Percentiles rank a stretch among this genome's conserved stretches.
Conservation (phyloP, 2,113 vertebrate species). For the Electrona antarctica region DNA sequence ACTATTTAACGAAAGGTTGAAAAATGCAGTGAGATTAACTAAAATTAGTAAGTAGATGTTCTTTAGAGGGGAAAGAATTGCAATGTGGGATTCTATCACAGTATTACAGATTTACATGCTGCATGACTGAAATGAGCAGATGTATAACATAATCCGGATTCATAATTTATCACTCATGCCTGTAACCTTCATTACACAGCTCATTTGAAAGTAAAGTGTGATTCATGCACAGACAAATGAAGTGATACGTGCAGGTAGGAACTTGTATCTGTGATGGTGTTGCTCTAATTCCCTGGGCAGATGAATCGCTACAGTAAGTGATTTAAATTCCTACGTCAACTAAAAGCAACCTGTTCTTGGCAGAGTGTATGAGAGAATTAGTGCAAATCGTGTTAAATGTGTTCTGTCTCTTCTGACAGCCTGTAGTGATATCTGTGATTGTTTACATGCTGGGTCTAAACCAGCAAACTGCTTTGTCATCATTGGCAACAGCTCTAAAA, state of each 20-base stretch:
- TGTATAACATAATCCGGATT: not conserved
- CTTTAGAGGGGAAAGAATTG: too few relatives aligned
- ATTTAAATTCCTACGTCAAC: conserved; percentile 38
- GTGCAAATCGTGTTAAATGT: conserved; percentile 27
- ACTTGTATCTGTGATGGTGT: conserved; percentile 40
- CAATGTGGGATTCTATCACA: not conserved
- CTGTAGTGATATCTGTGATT: conserved; percentile 38
- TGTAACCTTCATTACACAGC: not conserved
- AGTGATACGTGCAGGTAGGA: conserved; percentile 10
- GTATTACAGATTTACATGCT: not conserved
- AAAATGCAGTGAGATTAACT: too few relatives aligned
- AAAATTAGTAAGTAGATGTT: too few relatives aligned
- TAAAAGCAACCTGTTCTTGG: conserved; percentile 43
- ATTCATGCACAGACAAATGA: conserved; percentile 24
- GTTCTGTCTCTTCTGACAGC: conserved; percentile 14
- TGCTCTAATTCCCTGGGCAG: conserved; percentile 35
- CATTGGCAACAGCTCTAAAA: conserved; percentile 1
- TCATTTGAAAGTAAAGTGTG: not conserved
- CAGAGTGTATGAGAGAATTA: not conserved
- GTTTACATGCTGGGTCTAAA: conserved; percentile 42
- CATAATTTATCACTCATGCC: not conserved
- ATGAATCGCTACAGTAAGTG: conserved; percentile 21
- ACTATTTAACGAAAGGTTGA: too few relatives aligned
- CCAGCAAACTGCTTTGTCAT: conserved; percentile 21
- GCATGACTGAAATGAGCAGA: not conserved